These are phyloP conservation scores for Craseonycteris thonglongyai DNA, from an alignment of 2,113 vertebrate genomes.

Conservation along the genomic window DNA sequence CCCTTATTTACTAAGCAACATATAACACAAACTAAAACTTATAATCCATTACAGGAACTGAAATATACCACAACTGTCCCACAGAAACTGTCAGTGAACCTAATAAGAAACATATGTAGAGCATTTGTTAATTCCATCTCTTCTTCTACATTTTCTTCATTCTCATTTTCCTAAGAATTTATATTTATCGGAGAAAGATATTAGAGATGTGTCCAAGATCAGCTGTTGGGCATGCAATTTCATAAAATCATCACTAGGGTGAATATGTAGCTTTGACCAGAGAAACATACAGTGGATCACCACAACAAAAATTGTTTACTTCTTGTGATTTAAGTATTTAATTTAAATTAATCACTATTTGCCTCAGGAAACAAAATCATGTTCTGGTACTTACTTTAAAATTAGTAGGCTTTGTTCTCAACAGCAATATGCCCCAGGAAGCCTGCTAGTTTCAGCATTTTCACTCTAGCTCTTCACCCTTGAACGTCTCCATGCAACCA, in stretches of 20 bases:
- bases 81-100: neutral
- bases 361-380: neutral
- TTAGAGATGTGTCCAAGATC: neutral
- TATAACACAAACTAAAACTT: neutral
- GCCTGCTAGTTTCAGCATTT: rapidly evolving
- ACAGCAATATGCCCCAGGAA: rapidly evolving
- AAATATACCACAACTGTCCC: slow-evolving; percentile 34
- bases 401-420: neutral
- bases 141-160: neutral
- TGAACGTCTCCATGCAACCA: neutral
- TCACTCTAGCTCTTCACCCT: neutral
- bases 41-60: neutral
- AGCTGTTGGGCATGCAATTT: neutral
- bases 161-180: neutral
- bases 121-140: neutral
- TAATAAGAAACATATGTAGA: neutral
- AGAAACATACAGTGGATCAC: neutral
- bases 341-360: neutral
- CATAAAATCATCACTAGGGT: neutral
- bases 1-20: slow-evolving; percentile 37
- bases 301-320: neutral
- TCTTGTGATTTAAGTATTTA: neutral
- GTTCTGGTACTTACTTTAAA: neutral
- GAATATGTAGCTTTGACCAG: neutral
- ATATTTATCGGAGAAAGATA: neutral